These are phyloP conservation scores for Platichthys flesus DNA, from an alignment of 2,113 vertebrate species.

Conservation along the genomic window DNA sequence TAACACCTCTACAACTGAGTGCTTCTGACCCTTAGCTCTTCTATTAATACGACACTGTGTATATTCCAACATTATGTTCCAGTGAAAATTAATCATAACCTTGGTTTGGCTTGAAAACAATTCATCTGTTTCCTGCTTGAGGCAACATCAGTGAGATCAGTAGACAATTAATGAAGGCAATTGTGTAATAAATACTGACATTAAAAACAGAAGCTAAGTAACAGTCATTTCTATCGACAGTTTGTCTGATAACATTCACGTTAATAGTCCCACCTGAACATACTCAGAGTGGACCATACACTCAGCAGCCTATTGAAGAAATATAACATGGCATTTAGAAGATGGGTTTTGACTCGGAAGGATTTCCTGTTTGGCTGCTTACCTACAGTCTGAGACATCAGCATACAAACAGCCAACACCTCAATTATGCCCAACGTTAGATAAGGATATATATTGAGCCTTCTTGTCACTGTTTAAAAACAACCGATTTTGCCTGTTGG, in stretches of 20 bases:
- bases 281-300: constrained; percentile 22
- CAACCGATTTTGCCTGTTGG: too few relatives aligned
- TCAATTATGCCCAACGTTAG: too few relatives aligned
- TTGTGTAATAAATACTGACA: not conserved
- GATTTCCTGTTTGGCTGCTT: constrained; percentile 25
- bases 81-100: constrained; percentile 35
- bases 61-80: constrained; percentile 24
- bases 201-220: constrained; percentile 14
- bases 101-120: constrained; percentile 24
- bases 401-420: constrained; percentile 27
- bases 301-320: constrained; percentile 30
- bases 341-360: constrained; percentile 28
- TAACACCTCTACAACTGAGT: constrained; percentile 19
- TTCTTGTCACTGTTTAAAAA: too few relatives aligned
- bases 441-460: too few relatives aligned
- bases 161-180: constrained; percentile 3
- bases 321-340: constrained; percentile 41
- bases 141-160: constrained; percentile 4
- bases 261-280: too few relatives aligned
- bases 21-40: constrained; percentile 35
- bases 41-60: constrained; percentile 32
- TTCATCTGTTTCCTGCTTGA: constrained; percentile 14
- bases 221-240: too few relatives aligned
- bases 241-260: constrained; percentile 20
- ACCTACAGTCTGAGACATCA: constrained; percentile 21